These are phyloP conservation scores for Myrmophylax atrothorax DNA, from an alignment of 2,113 vertebrate genomes.

Conservation along the genomic window DNA sequence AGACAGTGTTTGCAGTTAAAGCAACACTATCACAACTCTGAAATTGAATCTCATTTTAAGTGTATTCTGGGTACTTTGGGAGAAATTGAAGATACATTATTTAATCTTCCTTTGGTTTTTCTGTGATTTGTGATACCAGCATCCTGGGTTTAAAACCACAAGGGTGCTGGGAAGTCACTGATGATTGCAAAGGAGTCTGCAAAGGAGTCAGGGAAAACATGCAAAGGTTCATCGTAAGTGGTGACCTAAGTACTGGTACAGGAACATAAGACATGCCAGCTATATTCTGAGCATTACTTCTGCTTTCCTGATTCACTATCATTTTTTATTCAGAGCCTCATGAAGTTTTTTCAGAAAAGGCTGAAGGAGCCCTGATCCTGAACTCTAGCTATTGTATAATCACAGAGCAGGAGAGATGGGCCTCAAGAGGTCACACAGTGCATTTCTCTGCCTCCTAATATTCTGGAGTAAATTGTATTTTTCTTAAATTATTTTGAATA, in stretches of 20 bases:
- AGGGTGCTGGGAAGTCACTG: neutral
- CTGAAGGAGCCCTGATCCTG: neutral
- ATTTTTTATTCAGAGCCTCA: slow-evolving; percentile 10
- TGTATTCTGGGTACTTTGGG: neutral
- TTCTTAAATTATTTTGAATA: neutral
- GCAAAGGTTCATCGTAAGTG: neutral
- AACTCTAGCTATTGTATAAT: neutral
- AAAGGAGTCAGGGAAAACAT: neutral
- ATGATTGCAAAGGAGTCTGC: neutral
- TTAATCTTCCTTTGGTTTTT: neutral
- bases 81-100: neutral
- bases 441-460: neutral
- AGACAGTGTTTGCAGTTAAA: neutral
- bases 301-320: neutral
- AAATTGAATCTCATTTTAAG: neutral
- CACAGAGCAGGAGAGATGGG: neutral
- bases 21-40: neutral
- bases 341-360: neutral
- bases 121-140: neutral
- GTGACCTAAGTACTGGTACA: neutral
- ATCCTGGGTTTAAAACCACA: neutral
- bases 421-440: neutral
- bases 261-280: neutral
- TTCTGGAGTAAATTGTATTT: neutral
- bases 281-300: neutral